A percentile compares a stretch with the other conserved stretches of the same genome.
Conservation (phyloP, 2,797 vertebrate species). For the Holocentrus rufus region DNA sequence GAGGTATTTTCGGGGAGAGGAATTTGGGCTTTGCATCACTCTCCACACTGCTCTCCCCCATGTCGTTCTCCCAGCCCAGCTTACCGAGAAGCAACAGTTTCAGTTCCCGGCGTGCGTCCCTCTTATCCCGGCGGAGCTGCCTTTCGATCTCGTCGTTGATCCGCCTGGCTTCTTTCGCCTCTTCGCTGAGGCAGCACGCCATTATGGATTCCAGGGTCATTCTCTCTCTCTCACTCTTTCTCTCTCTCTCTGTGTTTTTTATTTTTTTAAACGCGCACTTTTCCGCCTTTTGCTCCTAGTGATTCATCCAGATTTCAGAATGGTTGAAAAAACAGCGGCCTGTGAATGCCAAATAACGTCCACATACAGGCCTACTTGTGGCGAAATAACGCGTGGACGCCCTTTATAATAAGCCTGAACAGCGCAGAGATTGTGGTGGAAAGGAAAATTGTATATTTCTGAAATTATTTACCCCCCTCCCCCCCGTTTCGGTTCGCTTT, state of each 20-base stretch:
- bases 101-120: constrained; percentile 91
- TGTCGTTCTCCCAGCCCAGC: constrained; percentile 40
- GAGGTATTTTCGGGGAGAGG: constrained; percentile 33
- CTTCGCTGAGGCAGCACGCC: constrained; percentile 97
- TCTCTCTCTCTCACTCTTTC: constrained; percentile 88
- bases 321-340: constrained; percentile 28
- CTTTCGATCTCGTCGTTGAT: constrained; percentile 97
- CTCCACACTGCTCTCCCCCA: not conserved
- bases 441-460: constrained; percentile 61
- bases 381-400: constrained; percentile 68
- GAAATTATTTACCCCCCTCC: constrained; percentile 43
- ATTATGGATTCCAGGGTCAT: constrained; percentile 98
- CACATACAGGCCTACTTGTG: constrained; percentile 59
- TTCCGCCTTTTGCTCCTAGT: constrained; percentile 31
- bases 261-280: constrained; percentile 43
- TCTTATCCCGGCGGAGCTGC: constrained; percentile 94
- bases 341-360: constrained; percentile 54
- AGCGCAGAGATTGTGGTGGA: constrained; percentile 51
- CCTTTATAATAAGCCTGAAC: constrained; percentile 49
- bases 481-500: constrained; percentile 56
- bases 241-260: not conserved
- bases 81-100: constrained; percentile 93
- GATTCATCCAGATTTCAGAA: constrained; percentile 67
- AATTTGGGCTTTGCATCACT: constrained; percentile 29
- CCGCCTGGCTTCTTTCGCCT: constrained; percentile 96